Conservation (phyloP, 2,888 invertebrate species). For the Aphrophora alni region DNA sequence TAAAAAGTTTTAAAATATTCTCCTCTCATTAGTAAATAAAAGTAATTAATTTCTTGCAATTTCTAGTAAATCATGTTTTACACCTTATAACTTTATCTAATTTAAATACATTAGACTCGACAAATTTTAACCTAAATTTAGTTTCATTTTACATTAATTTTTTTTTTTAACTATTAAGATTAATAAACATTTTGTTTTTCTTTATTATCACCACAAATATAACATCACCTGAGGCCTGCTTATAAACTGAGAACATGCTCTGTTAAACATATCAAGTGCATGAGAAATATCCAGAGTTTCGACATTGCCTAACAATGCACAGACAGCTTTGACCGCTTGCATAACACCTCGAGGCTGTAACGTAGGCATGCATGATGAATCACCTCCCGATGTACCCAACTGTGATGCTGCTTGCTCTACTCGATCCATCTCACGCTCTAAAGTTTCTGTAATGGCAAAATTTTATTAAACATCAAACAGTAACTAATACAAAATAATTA, state of each 20-base stretch:
- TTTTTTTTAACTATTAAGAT: too few relatives aligned
- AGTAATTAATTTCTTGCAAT: too few relatives aligned
- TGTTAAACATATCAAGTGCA: constrained; percentile 64
- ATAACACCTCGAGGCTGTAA: constrained; percentile 75
- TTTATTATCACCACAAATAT: not conserved
- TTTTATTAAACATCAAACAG: too few relatives aligned
- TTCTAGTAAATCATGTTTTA: too few relatives aligned
- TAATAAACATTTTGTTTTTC: too few relatives aligned
- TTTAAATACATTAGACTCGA: too few relatives aligned
- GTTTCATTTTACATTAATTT: too few relatives aligned
- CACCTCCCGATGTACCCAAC: constrained; percentile 58
- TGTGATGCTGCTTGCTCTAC: constrained; percentile 71
- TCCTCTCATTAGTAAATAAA: too few relatives aligned
- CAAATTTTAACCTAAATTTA: too few relatives aligned
- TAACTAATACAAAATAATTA: too few relatives aligned
- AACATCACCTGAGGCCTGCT: constrained; percentile 35
- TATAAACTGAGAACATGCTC: constrained; percentile 42
- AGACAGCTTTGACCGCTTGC: constrained; percentile 92
- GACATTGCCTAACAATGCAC: constrained; percentile 85
- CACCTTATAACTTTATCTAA: too few relatives aligned
- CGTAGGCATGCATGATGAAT: constrained; percentile 53
- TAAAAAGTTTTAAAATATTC: too few relatives aligned
- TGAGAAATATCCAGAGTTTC: constrained; percentile 88
- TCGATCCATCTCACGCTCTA: constrained; percentile 82
- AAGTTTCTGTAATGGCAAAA: constrained; percentile 65